Evolutionary conservation across 2,888 invertebrate genomes (phyloP).

Genomic region (Papilio protenor): DNA sequence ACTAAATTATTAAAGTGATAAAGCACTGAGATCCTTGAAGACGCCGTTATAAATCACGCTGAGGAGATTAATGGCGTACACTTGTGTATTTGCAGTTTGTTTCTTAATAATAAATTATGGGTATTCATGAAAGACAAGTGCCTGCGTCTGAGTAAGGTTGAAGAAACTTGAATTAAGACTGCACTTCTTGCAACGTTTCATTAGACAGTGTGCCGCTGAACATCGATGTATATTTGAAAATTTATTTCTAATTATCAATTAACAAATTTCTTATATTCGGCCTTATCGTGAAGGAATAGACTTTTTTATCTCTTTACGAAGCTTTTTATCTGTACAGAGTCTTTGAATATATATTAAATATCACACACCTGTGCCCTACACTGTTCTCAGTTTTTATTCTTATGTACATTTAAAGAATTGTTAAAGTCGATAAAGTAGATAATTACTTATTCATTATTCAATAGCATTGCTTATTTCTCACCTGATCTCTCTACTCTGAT

Average conservation of each 20-base stretch:
- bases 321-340: neutral
- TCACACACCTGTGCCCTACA: neutral
- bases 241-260: no score
- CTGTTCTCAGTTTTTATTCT: neutral
- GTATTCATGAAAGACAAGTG: slow-evolving; percentile 1
- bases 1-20: slow-evolving; percentile 33
- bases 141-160: neutral
- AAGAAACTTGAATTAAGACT: neutral
- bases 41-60: slow-evolving; percentile 26
- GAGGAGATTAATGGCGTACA: slow-evolving; percentile 20
- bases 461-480: neutral
- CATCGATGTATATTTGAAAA: no score
- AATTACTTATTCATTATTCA: neutral
- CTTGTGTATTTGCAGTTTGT: slow-evolving; percentile 31
- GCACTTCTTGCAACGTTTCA: neutral
- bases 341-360: neutral
- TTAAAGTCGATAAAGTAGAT: neutral
- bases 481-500: neutral
- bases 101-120: slow-evolving; percentile 15
- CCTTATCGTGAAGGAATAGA: no score
- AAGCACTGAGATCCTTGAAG: slow-evolving; percentile 27
- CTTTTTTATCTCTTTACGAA: neutral
- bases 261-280: no score
- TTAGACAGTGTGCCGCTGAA: no score
- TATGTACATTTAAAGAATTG: neutral